Conservation (phyloP, 92 coral and sea anemone species). For the Porites evermanni region DNA sequence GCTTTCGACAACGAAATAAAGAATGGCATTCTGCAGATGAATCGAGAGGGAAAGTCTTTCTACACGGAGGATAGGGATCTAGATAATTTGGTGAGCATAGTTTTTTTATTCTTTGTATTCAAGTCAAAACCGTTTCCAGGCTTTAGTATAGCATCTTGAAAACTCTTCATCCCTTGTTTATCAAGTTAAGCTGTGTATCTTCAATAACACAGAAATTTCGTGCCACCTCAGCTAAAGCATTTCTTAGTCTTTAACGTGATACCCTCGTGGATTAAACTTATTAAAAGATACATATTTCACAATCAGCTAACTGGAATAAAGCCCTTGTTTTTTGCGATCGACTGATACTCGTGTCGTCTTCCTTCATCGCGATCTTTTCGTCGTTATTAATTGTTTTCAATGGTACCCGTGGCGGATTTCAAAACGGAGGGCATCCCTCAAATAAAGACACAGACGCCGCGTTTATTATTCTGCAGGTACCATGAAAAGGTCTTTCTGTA, state of each 20-base stretch:
- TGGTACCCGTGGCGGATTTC: constrained; percentile 29
- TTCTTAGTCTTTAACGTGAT: constrained; percentile 3
- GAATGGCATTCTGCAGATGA: constrained; percentile 87
- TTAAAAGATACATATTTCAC: background rate
- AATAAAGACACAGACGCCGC: constrained; percentile 6
- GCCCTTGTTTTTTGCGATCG: background rate
- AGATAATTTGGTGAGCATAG: constrained; percentile 86
- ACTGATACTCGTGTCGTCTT: too few relatives aligned
- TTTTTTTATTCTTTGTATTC: background rate
- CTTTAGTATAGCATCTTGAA: background rate
- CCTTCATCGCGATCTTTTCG: background rate
- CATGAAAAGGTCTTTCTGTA: background rate
- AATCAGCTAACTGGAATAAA: constrained; percentile 4
- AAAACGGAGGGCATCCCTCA: constrained; percentile 26
- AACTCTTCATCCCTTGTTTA: background rate
- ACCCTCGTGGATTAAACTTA: constrained; percentile 21
- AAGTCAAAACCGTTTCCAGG: background rate
- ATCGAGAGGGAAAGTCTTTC: constrained; percentile 95
- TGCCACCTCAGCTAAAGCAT: constrained; percentile 1
- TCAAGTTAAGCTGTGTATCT: background rate
- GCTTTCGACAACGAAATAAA: constrained; percentile 96
- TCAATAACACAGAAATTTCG: background rate
- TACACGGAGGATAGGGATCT: constrained; percentile 93
- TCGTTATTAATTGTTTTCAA: background rate
- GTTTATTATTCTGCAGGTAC: constrained; percentile 32